Percentiles rank a stretch among this genome's conserved stretches.
These are phyloP conservation scores for Decapterus maruadsi DNA, from an alignment of 2,797 vertebrate genomes.

Conservation along the genomic window DNA sequence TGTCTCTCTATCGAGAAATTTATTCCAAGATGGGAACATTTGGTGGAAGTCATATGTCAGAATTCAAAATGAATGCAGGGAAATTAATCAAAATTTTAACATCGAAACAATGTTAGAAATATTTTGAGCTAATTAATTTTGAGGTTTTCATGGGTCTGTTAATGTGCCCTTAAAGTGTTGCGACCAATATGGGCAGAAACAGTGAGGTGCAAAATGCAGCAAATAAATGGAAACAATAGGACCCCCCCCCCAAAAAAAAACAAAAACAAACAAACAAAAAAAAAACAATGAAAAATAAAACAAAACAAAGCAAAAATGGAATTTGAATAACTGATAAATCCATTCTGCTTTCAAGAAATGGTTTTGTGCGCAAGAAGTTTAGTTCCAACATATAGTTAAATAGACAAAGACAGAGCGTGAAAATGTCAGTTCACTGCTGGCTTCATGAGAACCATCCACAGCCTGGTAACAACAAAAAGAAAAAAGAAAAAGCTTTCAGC, in stretches of 20 bases:
- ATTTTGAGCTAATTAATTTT: slow-evolving; percentile 21
- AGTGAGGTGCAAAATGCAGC: not conserved
- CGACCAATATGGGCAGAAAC: slow-evolving; percentile 15
- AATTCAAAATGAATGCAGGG: slow-evolving; percentile 15
- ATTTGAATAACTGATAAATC: not conserved
- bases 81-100: slow-evolving; percentile 21
- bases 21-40: slow-evolving; percentile 56
- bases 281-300: slow-evolving; percentile 7
- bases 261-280: not conserved
- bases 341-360: not conserved
- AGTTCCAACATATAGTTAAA: not conserved
- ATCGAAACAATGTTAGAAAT: slow-evolving; percentile 21
- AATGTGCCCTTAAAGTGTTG: slow-evolving; percentile 30
- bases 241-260: too few relatives aligned
- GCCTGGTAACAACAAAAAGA: not conserved
- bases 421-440: not conserved
- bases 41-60: slow-evolving; percentile 57
- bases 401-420: not conserved
- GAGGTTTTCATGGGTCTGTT: slow-evolving; percentile 28
- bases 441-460: slow-evolving; percentile 4
- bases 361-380: not conserved
- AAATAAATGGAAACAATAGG: not conserved
- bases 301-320: slow-evolving; percentile 7
- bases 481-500: slow-evolving; percentile 15
- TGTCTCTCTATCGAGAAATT: slow-evolving; percentile 26